Percentiles rank a stretch among this genome's conserved stretches.
phyloP scores from a whole-genome alignment of 64 coral and sea anemone genomes.

The Porites lutea region DNA sequence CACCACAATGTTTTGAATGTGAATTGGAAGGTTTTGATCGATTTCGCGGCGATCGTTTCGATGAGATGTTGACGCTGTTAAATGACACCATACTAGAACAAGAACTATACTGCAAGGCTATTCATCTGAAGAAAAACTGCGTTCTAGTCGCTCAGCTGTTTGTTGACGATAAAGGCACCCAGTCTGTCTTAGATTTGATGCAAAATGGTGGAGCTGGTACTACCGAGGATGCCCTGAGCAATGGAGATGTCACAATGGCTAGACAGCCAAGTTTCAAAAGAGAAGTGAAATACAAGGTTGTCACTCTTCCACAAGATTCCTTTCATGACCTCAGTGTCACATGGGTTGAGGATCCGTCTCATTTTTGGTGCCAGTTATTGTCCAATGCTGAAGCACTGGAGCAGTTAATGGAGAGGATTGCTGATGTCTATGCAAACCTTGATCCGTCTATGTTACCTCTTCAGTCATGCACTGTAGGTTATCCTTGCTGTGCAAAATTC shows the following conservation, averaged over 20 bases:
- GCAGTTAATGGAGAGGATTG: constrained; percentile 73
- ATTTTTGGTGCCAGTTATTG: constrained; percentile 86
- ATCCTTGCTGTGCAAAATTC: constrained; percentile 82
- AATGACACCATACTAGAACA: constrained; percentile 79
- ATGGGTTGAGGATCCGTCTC: constrained; percentile 66
- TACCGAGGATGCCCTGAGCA: constrained; percentile 28
- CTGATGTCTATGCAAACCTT: constrained; percentile 67
- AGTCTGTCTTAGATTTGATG: constrained; percentile 57
- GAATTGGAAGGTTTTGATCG: constrained; percentile 55
- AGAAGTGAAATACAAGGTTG: constrained; percentile 3
- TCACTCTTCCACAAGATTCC: constrained; percentile 17
- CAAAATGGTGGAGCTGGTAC: constrained; percentile 13
- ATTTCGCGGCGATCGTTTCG: constrained; percentile 29
- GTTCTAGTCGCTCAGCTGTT: constrained; percentile 75
- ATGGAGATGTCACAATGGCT: constrained; percentile 6
- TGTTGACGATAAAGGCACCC: constrained; percentile 54
- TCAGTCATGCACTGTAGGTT: constrained; percentile 68
- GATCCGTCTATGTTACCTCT: constrained; percentile 59
- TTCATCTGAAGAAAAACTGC: constrained; percentile 80
- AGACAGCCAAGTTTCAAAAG: background rate
- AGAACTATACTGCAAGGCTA: constrained; percentile 72
- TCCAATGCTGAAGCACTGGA: constrained; percentile 56
- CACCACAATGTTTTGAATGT: constrained; percentile 62
- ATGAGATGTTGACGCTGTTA: constrained; percentile 43
- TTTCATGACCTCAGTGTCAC: constrained; percentile 85